Conservation (phyloP, 2,888 invertebrate species). For the Chydorus sphaericus region DNA sequence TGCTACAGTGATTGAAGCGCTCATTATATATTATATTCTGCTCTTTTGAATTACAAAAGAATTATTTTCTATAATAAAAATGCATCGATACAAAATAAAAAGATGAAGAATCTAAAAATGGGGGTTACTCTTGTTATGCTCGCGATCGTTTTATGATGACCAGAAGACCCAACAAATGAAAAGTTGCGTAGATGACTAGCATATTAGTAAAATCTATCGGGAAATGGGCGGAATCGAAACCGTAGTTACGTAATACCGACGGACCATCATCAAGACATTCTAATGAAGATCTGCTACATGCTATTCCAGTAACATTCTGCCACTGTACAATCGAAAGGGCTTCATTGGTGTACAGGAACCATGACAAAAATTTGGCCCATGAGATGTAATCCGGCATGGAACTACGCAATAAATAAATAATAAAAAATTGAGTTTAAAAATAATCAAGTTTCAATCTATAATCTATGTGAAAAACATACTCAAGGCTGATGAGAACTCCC, state of each 20-base stretch:
- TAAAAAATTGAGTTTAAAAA: not conserved
- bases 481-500: slow-evolving; percentile 65
- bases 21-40: too few relatives aligned
- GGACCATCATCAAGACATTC: slow-evolving; percentile 52
- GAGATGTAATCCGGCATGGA: slow-evolving; percentile 51
- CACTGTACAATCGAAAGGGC: slow-evolving; percentile 67
- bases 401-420: slow-evolving; percentile 31
- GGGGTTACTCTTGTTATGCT: too few relatives aligned
- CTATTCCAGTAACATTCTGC: slow-evolving; percentile 56
- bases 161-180: slow-evolving; percentile 53
- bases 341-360: slow-evolving; percentile 77
- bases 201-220: slow-evolving; percentile 50
- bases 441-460: not conserved
- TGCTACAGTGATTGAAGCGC: too few relatives aligned
- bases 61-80: too few relatives aligned
- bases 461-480: slow-evolving; percentile 35
- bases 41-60: too few relatives aligned
- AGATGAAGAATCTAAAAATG: too few relatives aligned
- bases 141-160: slow-evolving; percentile 33
- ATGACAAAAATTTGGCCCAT: slow-evolving; percentile 67
- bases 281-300: slow-evolving; percentile 39
- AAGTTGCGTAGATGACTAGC: slow-evolving; percentile 44
- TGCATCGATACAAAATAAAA: too few relatives aligned
- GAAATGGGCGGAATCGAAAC: slow-evolving; percentile 48
- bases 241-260: slow-evolving; percentile 55